Evolutionary conservation across 30 jellyfish, hydroid and myxozoan species (phyloP), one percentile per base, ranked within the genome.

Genomic region (Turritopsis rubra): DNA sequence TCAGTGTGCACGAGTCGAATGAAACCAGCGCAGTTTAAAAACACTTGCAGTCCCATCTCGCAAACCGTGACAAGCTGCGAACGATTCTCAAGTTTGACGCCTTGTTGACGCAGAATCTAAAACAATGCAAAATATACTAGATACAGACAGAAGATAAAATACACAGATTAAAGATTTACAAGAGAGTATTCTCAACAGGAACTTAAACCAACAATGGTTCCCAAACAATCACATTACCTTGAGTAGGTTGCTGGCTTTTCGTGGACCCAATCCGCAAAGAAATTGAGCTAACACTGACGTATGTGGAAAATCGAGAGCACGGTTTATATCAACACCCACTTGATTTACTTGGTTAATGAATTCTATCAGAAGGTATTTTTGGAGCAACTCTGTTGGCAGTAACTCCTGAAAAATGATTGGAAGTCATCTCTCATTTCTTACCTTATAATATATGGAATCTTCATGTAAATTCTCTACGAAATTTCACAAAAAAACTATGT

Each of bases 31-130:
- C 97, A 94, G 80, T 94, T 94, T 60, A 89, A 54, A 75, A 89
- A 94, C 52, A 94, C 99, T 79, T 94, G 97, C 53, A 96, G 95
- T 26, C 99, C 99, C 97, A 94, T 89, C 26, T 96, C 99, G 72
- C 96, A 88, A 29, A 89, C 86, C 5, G 96, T 85, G 13, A 93
- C 99, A 60, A 93, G 84, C 75, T 93, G 99, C 4, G 99, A 93
- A 27, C 99, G 96, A 73, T 93, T 93, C 72, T 93, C 99, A 41
- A 93, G 89, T 21, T 96, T 80, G 16, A 89, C 72, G 31, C 97
- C 83, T 66, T 82, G 89, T 26, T 94, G 89, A 79, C 92, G 87
- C 71, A 93, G 87, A 26, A 73, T 86, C 99, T 93, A 26, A 21
- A 76, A 78, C 29, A 7, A 66, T 54, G 52, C n/a, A n/a, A n/a